A percentile compares a stretch with the other conserved stretches of the same genome.
phyloP scores from a whole-genome alignment of 30 jellyfish, hydroid and myxozoan genomes.

The Calvadosia cruxmelitensis region DNA sequence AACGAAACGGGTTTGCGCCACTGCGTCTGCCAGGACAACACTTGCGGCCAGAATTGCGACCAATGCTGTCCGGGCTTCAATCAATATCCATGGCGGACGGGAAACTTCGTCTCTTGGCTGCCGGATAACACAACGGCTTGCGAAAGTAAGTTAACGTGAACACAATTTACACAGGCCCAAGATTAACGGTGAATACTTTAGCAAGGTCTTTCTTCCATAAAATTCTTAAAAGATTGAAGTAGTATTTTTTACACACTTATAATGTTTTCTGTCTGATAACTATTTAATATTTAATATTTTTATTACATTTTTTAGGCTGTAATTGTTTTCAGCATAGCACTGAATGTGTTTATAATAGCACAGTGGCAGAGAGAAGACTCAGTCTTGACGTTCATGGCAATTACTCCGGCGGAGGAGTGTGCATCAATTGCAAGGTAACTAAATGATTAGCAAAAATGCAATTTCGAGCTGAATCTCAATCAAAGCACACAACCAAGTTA shows the following conservation, averaged over 20 bases:
- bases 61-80: constrained; percentile 82
- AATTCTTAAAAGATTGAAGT: no score
- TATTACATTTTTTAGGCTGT: constrained; percentile 40
- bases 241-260: no score
- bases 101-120: constrained; percentile 66
- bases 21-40: constrained; percentile 72
- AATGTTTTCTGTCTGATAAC: not conserved
- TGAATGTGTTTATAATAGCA: constrained; percentile 48
- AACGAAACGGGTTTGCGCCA: constrained; percentile 48
- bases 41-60: constrained; percentile 80
- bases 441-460: no score
- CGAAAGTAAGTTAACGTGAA: constrained; percentile 83
- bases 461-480: no score
- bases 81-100: constrained; percentile 83
- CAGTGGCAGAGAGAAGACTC: constrained; percentile 39
- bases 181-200: no score
- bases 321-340: constrained; percentile 72
- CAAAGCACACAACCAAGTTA: no score
- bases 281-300: no score
- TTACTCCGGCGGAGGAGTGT: constrained; percentile 92
- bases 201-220: no score
- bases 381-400: constrained; percentile 69
- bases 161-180: no score
- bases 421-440: constrained; percentile 76
- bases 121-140: constrained; percentile 70